phyloP scores from a whole-genome alignment of 2,113 vertebrate genomes.

The Psephotus haematonotus region DNA sequence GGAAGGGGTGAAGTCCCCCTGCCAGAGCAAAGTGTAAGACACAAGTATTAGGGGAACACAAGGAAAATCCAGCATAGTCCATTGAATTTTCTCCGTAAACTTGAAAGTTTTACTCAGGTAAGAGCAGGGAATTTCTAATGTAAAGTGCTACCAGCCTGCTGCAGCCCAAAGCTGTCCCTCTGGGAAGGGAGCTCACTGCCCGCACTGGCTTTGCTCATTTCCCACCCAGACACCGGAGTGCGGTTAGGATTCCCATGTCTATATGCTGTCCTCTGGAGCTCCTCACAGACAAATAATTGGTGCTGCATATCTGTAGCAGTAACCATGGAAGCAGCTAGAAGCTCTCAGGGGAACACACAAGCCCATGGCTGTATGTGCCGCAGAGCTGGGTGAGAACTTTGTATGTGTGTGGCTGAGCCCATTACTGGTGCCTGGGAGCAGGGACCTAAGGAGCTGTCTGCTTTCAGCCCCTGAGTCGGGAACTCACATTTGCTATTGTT shows the following conservation, averaged over 20 bases:
- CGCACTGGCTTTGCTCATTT: background rate
- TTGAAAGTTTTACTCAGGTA: background rate
- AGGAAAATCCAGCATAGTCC: background rate
- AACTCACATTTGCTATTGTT: background rate
- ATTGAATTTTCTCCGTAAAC: background rate
- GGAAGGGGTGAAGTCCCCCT: background rate
- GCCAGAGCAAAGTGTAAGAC: background rate
- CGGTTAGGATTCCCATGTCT: background rate
- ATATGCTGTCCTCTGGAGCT: background rate
- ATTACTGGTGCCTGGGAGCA: background rate
- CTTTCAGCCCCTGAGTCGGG: background rate
- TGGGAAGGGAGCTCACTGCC: background rate
- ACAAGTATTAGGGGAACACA: background rate
- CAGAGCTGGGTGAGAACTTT: background rate
- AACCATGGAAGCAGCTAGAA: background rate
- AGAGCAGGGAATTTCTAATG: background rate
- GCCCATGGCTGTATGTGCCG: rapidly evolving
- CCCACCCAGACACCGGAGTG: background rate
- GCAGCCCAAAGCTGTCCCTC: rapidly evolving
- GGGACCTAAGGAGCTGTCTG: background rate
- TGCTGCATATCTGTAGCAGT: background rate
- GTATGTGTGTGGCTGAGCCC: background rate
- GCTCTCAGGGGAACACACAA: background rate
- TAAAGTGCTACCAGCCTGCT: no score
- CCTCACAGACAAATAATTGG: background rate